Evolutionary conservation across 92 coral and sea anemone species (phyloP).

Genomic region (Bergia sp.): DNA sequence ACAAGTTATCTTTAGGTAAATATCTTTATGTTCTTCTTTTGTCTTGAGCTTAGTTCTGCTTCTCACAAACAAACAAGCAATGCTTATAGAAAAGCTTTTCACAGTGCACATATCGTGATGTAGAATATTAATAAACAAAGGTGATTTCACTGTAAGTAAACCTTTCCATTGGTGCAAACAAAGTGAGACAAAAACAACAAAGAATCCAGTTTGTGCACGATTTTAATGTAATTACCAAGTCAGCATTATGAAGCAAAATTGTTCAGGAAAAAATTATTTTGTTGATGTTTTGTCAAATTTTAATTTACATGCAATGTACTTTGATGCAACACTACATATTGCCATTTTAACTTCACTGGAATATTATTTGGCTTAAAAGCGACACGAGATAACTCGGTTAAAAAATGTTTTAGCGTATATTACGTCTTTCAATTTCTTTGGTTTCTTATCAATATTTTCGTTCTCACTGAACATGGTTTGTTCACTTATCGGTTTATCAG

Average conservation of each 20-base stretch:
- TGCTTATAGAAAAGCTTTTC: not conserved
- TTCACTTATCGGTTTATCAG: slow-evolving; percentile 8
- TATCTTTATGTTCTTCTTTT: not conserved
- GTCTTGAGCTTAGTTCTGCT: not conserved
- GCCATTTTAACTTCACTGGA: not conserved
- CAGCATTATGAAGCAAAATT: not conserved
- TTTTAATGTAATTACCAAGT: slow-evolving; percentile 1
- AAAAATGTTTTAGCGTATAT: not conserved
- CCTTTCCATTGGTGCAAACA: slow-evolving; percentile 24
- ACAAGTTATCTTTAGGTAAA: not conserved
- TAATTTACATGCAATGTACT: not conserved
- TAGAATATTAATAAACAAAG: not conserved
- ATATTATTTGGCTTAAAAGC: not conserved
- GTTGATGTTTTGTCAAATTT: slow-evolving; percentile 3
- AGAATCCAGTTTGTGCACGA: not conserved
- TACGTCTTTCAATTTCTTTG: not conserved
- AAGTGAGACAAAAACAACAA: not conserved
- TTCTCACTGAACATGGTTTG: not conserved
- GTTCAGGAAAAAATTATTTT: not conserved
- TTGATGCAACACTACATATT: not conserved
- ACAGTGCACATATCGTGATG: not conserved
- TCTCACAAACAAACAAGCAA: not conserved
- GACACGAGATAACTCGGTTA: not conserved
- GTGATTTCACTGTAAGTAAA: not conserved
- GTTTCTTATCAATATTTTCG: slow-evolving; percentile 8